These are phyloP conservation scores for Lycophotia porphyrea DNA, from an alignment of 2,888 invertebrate genomes.

Conservation along the genomic window DNA sequence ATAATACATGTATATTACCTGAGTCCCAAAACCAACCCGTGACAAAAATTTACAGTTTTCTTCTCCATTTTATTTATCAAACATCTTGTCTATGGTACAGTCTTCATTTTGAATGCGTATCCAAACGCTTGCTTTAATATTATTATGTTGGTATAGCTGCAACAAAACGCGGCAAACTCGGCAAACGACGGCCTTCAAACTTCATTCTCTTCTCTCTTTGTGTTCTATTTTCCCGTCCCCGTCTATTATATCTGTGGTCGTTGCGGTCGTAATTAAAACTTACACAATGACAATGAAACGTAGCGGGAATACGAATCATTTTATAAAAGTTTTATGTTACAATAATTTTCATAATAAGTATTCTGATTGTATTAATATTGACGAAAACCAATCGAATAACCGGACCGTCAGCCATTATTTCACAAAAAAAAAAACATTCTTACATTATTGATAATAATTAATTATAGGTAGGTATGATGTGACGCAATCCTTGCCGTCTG, in stretches of 20 bases:
- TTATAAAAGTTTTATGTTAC: not conserved
- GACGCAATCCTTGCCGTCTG: not conserved
- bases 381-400: not conserved
- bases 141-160: constrained; percentile 53
- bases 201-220: constrained; percentile 45
- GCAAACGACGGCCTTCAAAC: constrained; percentile 58
- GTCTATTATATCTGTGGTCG: constrained; percentile 31
- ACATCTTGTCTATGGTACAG: constrained; percentile 40
- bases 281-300: not conserved
- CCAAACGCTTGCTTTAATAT: constrained; percentile 35
- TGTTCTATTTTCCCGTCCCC: constrained; percentile 39
- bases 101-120: constrained; percentile 24
- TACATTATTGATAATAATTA: too few relatives aligned
- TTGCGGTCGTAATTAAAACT: constrained; percentile 9
- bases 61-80: not conserved
- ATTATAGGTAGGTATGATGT: too few relatives aligned
- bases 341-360: not conserved
- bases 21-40: not conserved
- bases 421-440: too few relatives aligned
- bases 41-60: not conserved
- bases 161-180: constrained; percentile 70
- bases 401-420: not conserved
- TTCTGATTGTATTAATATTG: not conserved
- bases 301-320: constrained; percentile 9
- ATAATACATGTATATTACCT: not conserved